Conservation (phyloP, 2,113 vertebrate genomes). For the Amphilophus citrinellus region DNA sequence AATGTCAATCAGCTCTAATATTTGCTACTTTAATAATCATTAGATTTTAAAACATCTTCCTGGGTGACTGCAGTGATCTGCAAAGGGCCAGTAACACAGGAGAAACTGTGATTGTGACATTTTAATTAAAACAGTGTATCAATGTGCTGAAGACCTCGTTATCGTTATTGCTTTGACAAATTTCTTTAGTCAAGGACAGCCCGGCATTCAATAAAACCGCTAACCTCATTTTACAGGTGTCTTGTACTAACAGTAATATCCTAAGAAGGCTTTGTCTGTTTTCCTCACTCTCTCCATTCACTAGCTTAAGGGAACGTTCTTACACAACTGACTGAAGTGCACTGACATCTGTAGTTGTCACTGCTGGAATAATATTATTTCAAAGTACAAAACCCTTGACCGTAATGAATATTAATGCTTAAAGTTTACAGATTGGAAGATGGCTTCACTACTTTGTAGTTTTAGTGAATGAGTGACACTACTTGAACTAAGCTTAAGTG, state of each 20-base stretch:
- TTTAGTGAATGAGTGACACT: constrained; percentile 44
- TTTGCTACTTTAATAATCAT: not conserved
- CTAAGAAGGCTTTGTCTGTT: constrained; percentile 21
- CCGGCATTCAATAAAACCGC: constrained; percentile 12
- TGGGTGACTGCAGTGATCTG: constrained; percentile 3
- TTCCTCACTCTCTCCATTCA: constrained; percentile 14
- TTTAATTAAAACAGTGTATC: constrained; percentile 35
- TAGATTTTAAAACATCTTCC: constrained; percentile 2
- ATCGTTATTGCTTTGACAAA: constrained; percentile 8
- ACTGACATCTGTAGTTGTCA: constrained; percentile 44
- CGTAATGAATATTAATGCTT: constrained; percentile 26
- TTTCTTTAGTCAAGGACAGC: constrained; percentile 18
- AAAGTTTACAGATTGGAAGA: constrained; percentile 28
- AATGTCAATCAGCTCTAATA: not conserved
- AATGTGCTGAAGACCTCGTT: constrained; percentile 15
- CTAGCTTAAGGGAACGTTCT: constrained; percentile 39
- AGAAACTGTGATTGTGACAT: constrained; percentile 34
- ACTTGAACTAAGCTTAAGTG: constrained; percentile 42
- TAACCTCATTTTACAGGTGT: constrained; percentile 16
- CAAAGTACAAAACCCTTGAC: constrained; percentile 46
- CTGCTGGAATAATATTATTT: constrained; percentile 34
- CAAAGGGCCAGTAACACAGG: constrained; percentile 5
- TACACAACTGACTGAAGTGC: constrained; percentile 29
- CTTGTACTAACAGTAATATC: constrained; percentile 18
- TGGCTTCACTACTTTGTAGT: constrained; percentile 18